These are phyloP conservation scores for Micromesistius poutassou DNA, from an alignment of 2,797 vertebrate species.

Conservation along the genomic window DNA sequence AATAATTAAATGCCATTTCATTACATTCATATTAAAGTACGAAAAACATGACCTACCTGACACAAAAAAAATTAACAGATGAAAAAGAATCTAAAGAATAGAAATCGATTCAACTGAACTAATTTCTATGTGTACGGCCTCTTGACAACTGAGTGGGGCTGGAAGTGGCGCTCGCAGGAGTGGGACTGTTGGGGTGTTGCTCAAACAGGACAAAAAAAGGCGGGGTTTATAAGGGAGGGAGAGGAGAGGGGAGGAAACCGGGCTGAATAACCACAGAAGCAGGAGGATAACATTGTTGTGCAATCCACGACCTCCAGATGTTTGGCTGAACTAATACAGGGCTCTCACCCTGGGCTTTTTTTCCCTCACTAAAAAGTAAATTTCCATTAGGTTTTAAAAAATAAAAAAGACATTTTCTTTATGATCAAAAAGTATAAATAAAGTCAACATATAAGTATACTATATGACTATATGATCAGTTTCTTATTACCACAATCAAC, in stretches of 20 bases:
- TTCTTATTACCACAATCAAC: neutral
- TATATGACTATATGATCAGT: neutral
- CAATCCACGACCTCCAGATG: neutral
- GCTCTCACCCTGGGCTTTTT: neutral
- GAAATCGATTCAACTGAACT: neutral
- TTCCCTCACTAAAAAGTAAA: neutral
- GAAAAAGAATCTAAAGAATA: neutral
- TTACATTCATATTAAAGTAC: neutral
- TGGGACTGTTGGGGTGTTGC: neutral
- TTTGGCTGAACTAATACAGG: neutral
- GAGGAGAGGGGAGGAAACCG: neutral
- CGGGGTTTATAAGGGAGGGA: neutral
- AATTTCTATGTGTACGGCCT: neutral
- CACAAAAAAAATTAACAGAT: neutral
- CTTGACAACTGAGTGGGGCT: neutral
- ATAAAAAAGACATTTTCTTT: neutral
- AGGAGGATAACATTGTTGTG: neutral
- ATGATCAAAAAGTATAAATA: neutral
- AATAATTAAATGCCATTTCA: neutral
- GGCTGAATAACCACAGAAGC: neutral
- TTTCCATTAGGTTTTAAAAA: neutral
- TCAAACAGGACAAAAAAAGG: constrained; percentile 1
- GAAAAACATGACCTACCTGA: neutral
- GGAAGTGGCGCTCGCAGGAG: neutral
- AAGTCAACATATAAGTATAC: too few relatives aligned